Base-by-base conservation (phyloP, 2,113 vertebrate species). In the Diphyllodes magnificus region DNA sequence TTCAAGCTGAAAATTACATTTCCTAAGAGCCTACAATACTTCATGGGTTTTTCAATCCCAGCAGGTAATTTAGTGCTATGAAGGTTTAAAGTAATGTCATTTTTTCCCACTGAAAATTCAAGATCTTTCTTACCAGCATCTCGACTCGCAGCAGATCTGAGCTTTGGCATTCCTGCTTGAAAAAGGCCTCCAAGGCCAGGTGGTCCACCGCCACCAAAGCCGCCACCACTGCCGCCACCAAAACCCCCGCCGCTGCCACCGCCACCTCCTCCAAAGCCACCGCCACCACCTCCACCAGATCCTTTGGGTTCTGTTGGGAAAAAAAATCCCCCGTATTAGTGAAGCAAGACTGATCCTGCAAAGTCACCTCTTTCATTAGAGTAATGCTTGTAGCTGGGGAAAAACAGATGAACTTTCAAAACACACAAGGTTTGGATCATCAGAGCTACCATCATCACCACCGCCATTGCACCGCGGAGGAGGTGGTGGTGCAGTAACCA, bases 111-210 rank as follows among this genome's bases (percentile, higher is more conserved):
- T 51, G 11, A 31, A 76, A 88, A 21, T 57, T 13, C 59, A 63
- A 65, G 37, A 63, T 49, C n/a, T 83, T 76, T 35, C 91, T 97
- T 97, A 98, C 98, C 99, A 7, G 96, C 95, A 77, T 99, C 98
- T 95, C 98, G 96, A 97, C 51, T 98, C 9, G 96, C 97, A 49
- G 99, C 96, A 88, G 99, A 98, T 88, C 98, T 98, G 81, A 99
- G 98, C 96, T 99, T 99, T 27, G 99, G 99, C 98, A 99, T 99
- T 86, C 99, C 99, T 45, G 98, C 98, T 76, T 99, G 98, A 95
- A 99, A 99, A 42, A 99, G 97, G 78, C 99, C 99, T 93, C 99
- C 99, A 88, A 99, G 97, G 60, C 98, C 98, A n/a, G 98, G 97
- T 15, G 98, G 98, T 35, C 98, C 98, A 10, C 96, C 37, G 0